Evolutionary conservation across 2,888 invertebrate genomes (phyloP).

Genomic region (Cheilosia vulpina): DNA sequence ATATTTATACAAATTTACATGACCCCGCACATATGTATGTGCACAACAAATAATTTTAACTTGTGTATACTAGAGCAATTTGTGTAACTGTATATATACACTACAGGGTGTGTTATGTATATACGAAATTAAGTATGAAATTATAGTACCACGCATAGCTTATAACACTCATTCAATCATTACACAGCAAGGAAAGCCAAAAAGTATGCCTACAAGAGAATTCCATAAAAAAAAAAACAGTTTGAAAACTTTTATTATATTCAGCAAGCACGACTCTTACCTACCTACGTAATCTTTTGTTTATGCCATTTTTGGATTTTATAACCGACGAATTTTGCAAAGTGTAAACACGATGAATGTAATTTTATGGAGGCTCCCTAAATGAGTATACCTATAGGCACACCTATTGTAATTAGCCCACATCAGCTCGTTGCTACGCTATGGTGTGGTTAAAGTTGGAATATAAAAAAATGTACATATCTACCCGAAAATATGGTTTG

Average conservation of each 20-base stretch:
- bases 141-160: conserved; percentile 25
- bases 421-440: no score
- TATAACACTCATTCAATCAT: conserved; percentile 38
- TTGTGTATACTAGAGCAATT: background rate
- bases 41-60: background rate
- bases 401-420: conserved; percentile 26
- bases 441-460: no score
- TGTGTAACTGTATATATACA: background rate
- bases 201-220: no score
- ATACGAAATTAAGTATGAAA: conserved; percentile 3
- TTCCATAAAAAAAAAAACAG: conserved; percentile 17
- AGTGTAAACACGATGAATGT: background rate
- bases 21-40: background rate
- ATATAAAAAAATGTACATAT: background rate
- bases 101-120: background rate
- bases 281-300: conserved; percentile 2
- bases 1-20: background rate
- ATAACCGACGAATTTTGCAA: background rate
- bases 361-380: no score
- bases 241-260: background rate
- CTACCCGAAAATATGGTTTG: conserved; percentile 5
- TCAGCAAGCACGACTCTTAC: background rate
- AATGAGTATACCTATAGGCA: conserved; percentile 14
- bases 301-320: conserved; percentile 2
- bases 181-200: conserved; percentile 11